These are phyloP conservation scores for Chlorospingus flavigularis DNA, from an alignment of 2,797 vertebrate genomes.

Conservation along the genomic window DNA sequence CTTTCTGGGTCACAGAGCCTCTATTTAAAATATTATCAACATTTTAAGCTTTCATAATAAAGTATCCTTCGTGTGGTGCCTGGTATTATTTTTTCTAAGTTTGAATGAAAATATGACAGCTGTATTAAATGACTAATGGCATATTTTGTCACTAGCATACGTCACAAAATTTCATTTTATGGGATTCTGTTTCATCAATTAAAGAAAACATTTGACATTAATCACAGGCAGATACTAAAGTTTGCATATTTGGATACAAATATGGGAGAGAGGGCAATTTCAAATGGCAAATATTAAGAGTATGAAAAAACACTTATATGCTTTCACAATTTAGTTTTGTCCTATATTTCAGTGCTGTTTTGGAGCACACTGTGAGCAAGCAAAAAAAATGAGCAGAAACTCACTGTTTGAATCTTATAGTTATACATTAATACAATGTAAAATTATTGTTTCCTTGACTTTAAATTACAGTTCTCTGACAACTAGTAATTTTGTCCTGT, in stretches of 20 bases:
- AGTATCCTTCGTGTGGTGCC: background rate
- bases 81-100: background rate
- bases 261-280: background rate
- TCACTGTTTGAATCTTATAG: background rate
- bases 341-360: background rate
- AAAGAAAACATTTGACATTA: background rate
- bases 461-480: background rate
- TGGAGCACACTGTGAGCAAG: background rate
- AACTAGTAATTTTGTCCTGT: background rate
- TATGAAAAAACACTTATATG: background rate
- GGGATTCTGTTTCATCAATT: background rate
- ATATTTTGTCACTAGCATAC: background rate
- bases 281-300: background rate
- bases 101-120: background rate
- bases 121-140: background rate
- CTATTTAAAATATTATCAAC: background rate
- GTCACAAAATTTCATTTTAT: background rate
- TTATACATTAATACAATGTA: background rate
- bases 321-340: background rate
- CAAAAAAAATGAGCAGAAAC: background rate
- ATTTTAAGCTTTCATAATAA: background rate
- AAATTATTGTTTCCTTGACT: background rate
- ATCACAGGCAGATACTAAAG: background rate
- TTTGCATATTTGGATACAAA: background rate
- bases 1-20: background rate